Conservation (phyloP, 2,888 invertebrate genomes). For the Sesia bembeciformis region DNA sequence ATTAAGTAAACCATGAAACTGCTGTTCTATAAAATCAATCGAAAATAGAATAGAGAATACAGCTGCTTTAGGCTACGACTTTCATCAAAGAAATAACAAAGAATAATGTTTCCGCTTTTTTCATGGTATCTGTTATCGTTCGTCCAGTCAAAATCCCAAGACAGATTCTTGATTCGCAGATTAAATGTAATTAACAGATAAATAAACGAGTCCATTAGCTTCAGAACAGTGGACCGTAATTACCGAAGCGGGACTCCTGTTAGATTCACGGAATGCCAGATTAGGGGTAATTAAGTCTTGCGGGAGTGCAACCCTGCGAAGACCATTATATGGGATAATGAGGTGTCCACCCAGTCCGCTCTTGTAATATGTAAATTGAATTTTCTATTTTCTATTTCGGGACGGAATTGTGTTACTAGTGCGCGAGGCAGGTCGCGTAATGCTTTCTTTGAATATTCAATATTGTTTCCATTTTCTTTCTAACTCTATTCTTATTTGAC, state of each 20-base stretch:
- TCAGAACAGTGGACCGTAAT: conserved; percentile 57
- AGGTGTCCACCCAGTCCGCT: conserved; percentile 60
- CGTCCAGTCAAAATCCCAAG: background rate
- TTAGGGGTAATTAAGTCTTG: conserved; percentile 67
- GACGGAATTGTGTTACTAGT: background rate
- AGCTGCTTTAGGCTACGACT: background rate
- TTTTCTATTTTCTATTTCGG: conserved; percentile 34
- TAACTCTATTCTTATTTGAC: background rate
- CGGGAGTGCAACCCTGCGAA: conserved; percentile 50
- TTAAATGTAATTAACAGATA: conserved; percentile 41
- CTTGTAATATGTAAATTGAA: conserved; percentile 67
- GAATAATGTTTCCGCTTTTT: background rate
- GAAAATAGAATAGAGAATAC: no score
- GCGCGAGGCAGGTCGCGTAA: background rate
- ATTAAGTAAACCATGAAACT: no score
- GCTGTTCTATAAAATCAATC: no score
- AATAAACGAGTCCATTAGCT: conserved; percentile 58
- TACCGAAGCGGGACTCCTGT: conserved; percentile 50
- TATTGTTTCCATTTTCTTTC: background rate
- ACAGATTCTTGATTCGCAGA: conserved; percentile 17
- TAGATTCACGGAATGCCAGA: conserved; percentile 61
- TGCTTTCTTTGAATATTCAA: background rate
- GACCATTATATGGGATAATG: conserved; percentile 66
- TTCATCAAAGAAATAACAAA: background rate
- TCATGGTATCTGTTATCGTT: background rate